Evolutionary conservation across 2,113 vertebrate species (phyloP).

Genomic region (Peromyscus maniculatus): DNA sequence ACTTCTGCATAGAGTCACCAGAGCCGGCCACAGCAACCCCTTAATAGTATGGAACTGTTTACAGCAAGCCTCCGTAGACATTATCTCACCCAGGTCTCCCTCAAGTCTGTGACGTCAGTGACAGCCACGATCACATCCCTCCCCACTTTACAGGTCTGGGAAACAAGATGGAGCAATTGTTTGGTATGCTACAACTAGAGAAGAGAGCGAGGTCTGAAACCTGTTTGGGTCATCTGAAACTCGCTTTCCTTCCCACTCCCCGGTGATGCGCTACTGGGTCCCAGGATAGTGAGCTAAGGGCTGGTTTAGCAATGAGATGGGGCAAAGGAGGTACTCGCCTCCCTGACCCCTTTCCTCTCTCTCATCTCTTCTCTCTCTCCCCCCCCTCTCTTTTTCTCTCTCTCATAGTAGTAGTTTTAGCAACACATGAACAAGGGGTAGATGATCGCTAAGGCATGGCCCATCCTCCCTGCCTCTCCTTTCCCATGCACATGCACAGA

Average conservation of each 20-base stretch:
- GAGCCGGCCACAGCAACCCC: neutral
- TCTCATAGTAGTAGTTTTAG: neutral
- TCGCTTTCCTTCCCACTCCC: neutral
- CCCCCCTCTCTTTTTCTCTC: neutral
- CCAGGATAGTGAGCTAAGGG: neutral
- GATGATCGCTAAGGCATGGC: neutral
- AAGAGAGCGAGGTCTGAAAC: neutral
- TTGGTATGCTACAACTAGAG: neutral
- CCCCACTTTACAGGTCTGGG: neutral
- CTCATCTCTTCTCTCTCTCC: no score
- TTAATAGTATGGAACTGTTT: neutral
- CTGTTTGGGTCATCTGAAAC: no score
- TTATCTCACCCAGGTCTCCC: neutral
- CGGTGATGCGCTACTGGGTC: rapidly evolving
- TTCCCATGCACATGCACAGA: rapidly evolving
- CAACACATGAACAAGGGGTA: neutral
- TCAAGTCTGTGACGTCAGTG: neutral
- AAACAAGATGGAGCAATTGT: neutral
- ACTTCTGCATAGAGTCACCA: neutral
- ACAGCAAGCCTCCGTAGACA: neutral
- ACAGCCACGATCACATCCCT: neutral
- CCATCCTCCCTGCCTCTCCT: rapidly evolving
- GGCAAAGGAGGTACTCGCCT: neutral
- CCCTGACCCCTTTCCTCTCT: neutral
- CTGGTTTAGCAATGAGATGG: neutral